Evolutionary conservation across 1,140 invertebrate genomes (phyloP).

Genomic region (Lasioglossum albipes): DNA sequence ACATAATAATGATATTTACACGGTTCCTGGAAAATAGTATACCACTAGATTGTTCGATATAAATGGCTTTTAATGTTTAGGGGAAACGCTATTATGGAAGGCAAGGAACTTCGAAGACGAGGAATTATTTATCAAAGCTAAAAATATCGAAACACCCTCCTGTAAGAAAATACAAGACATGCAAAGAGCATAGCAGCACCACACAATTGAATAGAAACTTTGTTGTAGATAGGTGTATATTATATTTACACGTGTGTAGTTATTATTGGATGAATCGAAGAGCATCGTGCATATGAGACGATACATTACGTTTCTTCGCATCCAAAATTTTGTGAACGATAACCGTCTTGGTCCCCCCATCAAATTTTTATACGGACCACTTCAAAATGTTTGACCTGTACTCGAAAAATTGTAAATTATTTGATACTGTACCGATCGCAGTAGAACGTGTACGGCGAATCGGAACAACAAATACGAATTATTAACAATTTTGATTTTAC

Average conservation of each 20-base stretch:
- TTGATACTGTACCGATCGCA: constrained; percentile 27
- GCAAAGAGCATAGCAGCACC: constrained; percentile 57
- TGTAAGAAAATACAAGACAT: constrained; percentile 91
- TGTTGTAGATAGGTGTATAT: constrained; percentile 68
- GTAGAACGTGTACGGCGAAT: not conserved
- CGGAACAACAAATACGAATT: constrained; percentile 13
- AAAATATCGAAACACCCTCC: constrained; percentile 91
- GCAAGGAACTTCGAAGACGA: constrained; percentile 90
- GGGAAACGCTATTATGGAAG: constrained; percentile 93
- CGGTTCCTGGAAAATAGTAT: not conserved
- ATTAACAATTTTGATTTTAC: constrained; percentile 9
- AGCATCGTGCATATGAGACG: constrained; percentile 20
- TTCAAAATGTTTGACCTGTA: constrained; percentile 38
- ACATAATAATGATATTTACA: not conserved
- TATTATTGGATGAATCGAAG: constrained; percentile 41
- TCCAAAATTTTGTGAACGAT: constrained; percentile 27
- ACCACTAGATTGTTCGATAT: not conserved
- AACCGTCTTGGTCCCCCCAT: constrained; percentile 15
- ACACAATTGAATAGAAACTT: constrained; percentile 49
- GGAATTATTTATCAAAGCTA: constrained; percentile 88
- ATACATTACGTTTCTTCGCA: constrained; percentile 37
- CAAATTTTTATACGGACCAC: constrained; percentile 23
- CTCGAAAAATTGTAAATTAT: constrained; percentile 36
- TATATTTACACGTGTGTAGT: constrained; percentile 57
- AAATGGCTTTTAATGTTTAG: constrained; percentile 79